phyloP scores from a whole-genome alignment of 2,113 vertebrate species.

The Montifringilla adamsi region DNA sequence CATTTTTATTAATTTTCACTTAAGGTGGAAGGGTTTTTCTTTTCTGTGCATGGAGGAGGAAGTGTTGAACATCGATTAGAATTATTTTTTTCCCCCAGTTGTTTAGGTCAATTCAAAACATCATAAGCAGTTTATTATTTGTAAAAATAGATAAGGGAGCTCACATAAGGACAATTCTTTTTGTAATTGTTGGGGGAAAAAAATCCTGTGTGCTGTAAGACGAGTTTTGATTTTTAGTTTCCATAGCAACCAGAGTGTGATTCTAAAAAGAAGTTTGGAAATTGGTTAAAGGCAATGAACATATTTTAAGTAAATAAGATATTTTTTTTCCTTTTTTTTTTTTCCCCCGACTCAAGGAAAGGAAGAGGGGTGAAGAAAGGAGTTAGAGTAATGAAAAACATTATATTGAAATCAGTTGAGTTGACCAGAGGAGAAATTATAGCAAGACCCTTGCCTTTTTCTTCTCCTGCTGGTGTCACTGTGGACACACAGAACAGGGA shows the following conservation, averaged over 20 bases:
- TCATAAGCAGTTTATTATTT: not conserved
- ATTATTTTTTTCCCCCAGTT: not conserved
- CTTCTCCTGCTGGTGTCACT: constrained; percentile 1
- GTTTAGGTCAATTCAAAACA: not conserved
- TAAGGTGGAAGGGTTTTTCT: not conserved
- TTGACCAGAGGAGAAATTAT: not conserved
- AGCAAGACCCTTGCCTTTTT: not conserved
- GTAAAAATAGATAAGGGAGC: not conserved
- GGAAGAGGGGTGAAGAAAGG: not conserved
- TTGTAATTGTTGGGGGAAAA: not conserved
- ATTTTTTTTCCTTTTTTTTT: not conserved
- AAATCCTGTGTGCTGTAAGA: not conserved
- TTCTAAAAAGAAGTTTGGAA: not conserved
- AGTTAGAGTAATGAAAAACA: not conserved
- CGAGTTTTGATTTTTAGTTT: not conserved
- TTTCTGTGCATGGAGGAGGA: fast-evolving
- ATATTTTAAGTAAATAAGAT: not conserved
- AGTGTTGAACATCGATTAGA: not conserved
- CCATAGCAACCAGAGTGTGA: not conserved
- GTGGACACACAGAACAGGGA: not conserved
- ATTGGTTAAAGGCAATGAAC: not conserved
- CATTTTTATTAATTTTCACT: not conserved
- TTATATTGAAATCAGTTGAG: not conserved
- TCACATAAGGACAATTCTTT: not conserved
- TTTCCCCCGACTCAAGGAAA: not conserved